Conservation (phyloP, 2,888 invertebrate genomes). For the Orthosia gothica region DNA sequence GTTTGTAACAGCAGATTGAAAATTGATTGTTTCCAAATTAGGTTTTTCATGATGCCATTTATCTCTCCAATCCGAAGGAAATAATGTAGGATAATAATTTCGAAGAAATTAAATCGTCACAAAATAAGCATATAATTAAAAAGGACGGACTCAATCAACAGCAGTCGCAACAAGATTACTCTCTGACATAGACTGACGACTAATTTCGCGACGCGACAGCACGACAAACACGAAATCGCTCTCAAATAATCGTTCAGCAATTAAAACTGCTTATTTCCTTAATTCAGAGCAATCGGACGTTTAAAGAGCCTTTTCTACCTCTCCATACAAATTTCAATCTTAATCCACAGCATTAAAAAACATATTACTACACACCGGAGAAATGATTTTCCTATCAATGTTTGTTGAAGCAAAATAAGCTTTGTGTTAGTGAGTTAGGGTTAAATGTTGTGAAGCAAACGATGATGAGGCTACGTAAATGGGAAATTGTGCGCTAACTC, state of each 20-base stretch:
- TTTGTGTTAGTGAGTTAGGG: conserved; percentile 68
- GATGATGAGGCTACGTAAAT: conserved; percentile 84
- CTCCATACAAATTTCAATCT: conserved; percentile 56
- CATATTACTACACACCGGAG: conserved; percentile 27
- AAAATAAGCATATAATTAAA: conserved; percentile 46
- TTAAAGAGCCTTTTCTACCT: conserved; percentile 78
- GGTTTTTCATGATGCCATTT: neutral
- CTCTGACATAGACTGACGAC: conserved; percentile 51
- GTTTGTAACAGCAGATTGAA: neutral
- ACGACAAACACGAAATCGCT: conserved; percentile 79
- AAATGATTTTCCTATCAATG: conserved; percentile 69
- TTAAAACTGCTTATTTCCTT: conserved; percentile 91
- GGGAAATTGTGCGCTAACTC: conserved; percentile 90
- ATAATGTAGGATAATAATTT: conserved; percentile 1
- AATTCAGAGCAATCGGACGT: conserved; percentile 86
- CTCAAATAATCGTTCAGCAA: conserved; percentile 86
- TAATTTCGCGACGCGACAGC: conserved; percentile 71
- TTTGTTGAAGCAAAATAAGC: conserved; percentile 64
- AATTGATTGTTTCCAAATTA: neutral
- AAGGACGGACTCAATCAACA: conserved; percentile 36
- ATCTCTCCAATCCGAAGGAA: neutral
- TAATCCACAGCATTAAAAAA: conserved; percentile 51
- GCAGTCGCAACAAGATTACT: conserved; percentile 48
- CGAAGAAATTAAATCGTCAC: conserved; percentile 14
- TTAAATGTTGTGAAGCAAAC: conserved; percentile 65